Conservation (phyloP, 2,888 invertebrate species). For the Scelioninae gen. 2 region DNA sequence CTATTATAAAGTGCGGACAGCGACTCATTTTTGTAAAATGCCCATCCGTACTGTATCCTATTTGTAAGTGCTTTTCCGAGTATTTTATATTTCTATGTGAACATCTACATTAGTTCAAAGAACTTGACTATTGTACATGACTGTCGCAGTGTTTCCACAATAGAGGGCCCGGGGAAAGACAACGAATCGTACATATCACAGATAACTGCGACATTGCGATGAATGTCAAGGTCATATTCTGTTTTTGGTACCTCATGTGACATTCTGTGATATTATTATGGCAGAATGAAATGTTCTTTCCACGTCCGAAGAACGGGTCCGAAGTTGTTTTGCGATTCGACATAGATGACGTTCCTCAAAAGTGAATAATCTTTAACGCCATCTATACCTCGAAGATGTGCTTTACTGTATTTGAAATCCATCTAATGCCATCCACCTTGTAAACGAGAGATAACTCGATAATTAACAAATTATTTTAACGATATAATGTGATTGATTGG, state of each 20-base stretch:
- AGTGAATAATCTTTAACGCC: too few species aligned
- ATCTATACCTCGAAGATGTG: background rate
- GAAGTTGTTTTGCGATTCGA: background rate
- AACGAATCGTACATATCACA: conserved; percentile 45
- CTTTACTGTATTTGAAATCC: conserved; percentile 1
- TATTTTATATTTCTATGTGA: conserved; percentile 52
- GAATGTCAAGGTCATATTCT: conserved; percentile 36
- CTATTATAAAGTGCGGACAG: conserved; percentile 9
- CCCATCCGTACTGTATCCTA: conserved; percentile 29
- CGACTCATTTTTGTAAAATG: conserved; percentile 16
- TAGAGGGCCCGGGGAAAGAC: background rate
- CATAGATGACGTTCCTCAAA: conserved; percentile 1
- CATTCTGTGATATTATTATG: conserved; percentile 33
- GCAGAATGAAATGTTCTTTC: background rate
- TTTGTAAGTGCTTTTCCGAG: conserved; percentile 51
- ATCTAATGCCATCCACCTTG: conserved; percentile 7
- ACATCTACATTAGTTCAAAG: conserved; percentile 33
- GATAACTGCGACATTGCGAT: conserved; percentile 32
- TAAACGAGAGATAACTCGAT: conserved; percentile 8
- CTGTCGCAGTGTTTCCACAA: background rate
- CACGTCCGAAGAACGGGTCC: conserved; percentile 1
- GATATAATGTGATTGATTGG: too few species aligned
- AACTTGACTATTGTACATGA: conserved; percentile 1
- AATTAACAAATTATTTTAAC: background rate
- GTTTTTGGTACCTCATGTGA: conserved; percentile 9